A percentile compares a stretch with the other conserved stretches of the same genome.
Conservation (phyloP, 2,113 vertebrate species). For the Tyto alba region DNA sequence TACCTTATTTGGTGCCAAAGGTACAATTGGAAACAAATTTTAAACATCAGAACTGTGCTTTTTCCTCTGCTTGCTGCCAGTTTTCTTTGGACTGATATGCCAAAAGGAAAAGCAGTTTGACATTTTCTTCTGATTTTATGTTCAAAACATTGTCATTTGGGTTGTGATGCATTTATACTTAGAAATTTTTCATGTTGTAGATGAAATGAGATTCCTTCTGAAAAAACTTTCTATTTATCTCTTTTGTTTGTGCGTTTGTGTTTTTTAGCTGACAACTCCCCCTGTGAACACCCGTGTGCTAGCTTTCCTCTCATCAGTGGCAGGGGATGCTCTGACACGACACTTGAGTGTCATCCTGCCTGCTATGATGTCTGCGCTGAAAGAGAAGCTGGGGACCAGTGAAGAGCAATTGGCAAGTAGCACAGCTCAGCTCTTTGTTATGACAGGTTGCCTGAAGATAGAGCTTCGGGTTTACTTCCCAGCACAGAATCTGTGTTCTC, state of each 20-base stretch:
- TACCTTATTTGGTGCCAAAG: constrained; percentile 97
- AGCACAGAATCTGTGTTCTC: neutral
- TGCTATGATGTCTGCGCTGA: constrained; percentile 90
- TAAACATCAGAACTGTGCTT: neutral
- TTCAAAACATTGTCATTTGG: neutral
- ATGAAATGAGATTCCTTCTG: neutral
- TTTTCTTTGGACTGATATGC: neutral
- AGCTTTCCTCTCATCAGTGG: constrained; percentile 94
- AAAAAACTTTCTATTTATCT: neutral
- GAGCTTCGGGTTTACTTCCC: constrained; percentile 1
- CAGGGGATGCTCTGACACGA: constrained; percentile 92
- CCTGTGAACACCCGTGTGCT: constrained; percentile 95
- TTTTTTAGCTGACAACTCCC: constrained; percentile 82
- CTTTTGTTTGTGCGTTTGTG: neutral
- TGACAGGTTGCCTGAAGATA: neutral
- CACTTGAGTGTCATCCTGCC: constrained; percentile 94
- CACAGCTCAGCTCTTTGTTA: neutral
- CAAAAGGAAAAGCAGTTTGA: neutral
- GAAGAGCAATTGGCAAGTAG: constrained; percentile 83
- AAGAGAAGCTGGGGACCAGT: constrained; percentile 86
- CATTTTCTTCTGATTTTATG: neutral
- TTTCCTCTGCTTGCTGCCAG: neutral
- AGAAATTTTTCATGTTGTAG: neutral
- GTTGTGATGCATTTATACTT: neutral
- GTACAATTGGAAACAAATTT: constrained; percentile 55